Evolutionary conservation across 2,888 invertebrate species (phyloP), one percentile per base, ranked within the genome.

Genomic region (Aquatica leii): DNA sequence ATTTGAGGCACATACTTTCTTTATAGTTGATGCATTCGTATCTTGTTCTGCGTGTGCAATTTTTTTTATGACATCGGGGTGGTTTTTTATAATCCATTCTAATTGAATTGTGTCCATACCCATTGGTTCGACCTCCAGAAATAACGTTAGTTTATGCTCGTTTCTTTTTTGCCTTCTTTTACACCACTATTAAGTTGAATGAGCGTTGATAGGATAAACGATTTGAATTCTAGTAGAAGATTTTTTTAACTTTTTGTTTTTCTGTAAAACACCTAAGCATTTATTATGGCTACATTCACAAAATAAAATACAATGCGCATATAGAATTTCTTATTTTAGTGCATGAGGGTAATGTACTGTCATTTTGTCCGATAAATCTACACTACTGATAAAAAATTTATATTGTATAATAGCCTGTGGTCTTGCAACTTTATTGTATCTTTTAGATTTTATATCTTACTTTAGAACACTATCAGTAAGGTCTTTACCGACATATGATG

Each of bases 401-500:
- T n/a, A n/a, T n/a, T n/a, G n/a, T n/a, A n/a, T n/a, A n/a, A n/a
- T n/a, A n/a, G n/a, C n/a, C n/a, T n/a, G n/a, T n/a, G n/a, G n/a
- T n/a, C n/a, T n/a, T n/a, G n/a, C n/a, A n/a, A n/a, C n/a, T n/a
- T n/a, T n/a, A n/a, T n/a, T n/a, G n/a, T n/a, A n/a, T n/a, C n/a
- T n/a, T n/a, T n/a, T n/a, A n/a, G n/a, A n/a, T n/a, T n/a, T n/a
- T n/a, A n/a, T n/a, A n/a, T n/a, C n/a, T n/a, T n/a, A n/a, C n/a
- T n/a, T n/a, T n/a, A n/a, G n/a, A n/a, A n/a, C 48, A 65, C 21
- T 31, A 51, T 62, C 62, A 34, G 57, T 56, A 4, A 40, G 64
- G 17, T 60, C 56, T 40, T 54, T 59, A 5, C 65, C 62, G 31
- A 18, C 57, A 58, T 48, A 63, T 40, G 35, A 51, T 21, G 63